phyloP scores from a whole-genome alignment of 2,113 vertebrate species.

The Hucho hucho region DNA sequence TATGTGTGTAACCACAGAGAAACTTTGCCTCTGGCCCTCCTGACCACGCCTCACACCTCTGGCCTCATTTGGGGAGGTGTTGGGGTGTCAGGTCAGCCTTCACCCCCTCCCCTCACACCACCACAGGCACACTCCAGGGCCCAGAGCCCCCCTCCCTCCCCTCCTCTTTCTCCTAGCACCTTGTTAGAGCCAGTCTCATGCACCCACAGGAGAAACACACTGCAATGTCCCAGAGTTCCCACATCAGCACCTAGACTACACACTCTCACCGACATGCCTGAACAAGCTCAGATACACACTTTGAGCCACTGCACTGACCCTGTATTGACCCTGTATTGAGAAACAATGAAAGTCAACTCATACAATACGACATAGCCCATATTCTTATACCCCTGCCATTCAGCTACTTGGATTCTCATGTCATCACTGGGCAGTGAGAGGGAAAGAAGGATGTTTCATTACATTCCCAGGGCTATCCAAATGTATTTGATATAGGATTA shows the following conservation, averaged over 20 bases:
- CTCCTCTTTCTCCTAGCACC: constrained; percentile 4
- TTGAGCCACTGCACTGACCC: background rate
- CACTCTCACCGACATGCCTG: constrained; percentile 8
- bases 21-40: background rate
- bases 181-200: constrained; percentile 10
- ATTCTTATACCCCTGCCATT: too few species aligned
- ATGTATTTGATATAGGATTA: too few species aligned
- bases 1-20: background rate
- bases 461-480: too few species aligned
- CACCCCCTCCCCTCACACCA: constrained; percentile 5
- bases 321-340: background rate
- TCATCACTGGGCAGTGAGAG: too few species aligned
- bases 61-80: constrained; percentile 1
- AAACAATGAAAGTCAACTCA: too few species aligned
- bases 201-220: constrained; percentile 22
- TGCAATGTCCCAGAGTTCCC: background rate
- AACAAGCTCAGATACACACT: constrained; percentile 4
- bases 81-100: constrained; percentile 6
- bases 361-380: too few species aligned
- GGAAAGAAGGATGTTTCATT: too few species aligned
- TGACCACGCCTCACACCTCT: constrained; percentile 1
- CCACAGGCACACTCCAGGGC: constrained; percentile 16
- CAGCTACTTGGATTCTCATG: too few species aligned
- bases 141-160: background rate
- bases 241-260: constrained; percentile 11